Base-by-base conservation (phyloP, 2,888 invertebrate genomes). In the Andrena minutula region DNA sequence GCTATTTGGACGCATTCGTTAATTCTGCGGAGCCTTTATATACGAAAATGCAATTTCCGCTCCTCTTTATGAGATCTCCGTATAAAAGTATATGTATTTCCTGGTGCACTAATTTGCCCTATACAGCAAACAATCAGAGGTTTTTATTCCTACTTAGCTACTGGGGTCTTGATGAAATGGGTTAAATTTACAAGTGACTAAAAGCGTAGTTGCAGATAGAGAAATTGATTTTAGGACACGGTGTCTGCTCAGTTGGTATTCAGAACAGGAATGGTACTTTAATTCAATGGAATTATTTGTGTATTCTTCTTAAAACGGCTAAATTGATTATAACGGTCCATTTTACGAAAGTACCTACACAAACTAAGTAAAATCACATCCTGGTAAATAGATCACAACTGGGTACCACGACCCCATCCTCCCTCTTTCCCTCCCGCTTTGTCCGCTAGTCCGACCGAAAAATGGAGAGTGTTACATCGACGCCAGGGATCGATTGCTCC, bases 401-500 rank as follows among this genome's bases (percentile, higher is more conserved):
- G 53, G 47, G 47, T 53, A 32, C 41, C 30, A 23, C 47, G 26
- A 51, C 53, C 16, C 20, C 16, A 8, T 47, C 65, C 30, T 61
- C 28, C 20, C 7, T 26, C 16, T 35, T 16, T 47, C 23, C 28
- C 41, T 35, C 47, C 49, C 53, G 65, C 68, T 60, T 75, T 78
- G 78, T 66, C 73, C 84, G 74, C 84, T 85, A 64, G 86, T 75
- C 70, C 58, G 75, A 81, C 66, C 68, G 74, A 88, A 88, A 88
- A 88, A 88, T 86, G 79, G 73, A 63, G 76, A 51, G 64, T 73
- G 83, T 85, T 87, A 85, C 88, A 86, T 79, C 87, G 80, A 82
- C 66, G 73, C 77, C 76, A 64, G 78, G 65, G 78, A 89, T 89
- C 87, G 89, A 87, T 89, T 78, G 83, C 53, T 66, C 60, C 69